Evolutionary conservation across 2,888 invertebrate genomes (phyloP).

Genomic region (Pristionchus japonicus): DNA sequence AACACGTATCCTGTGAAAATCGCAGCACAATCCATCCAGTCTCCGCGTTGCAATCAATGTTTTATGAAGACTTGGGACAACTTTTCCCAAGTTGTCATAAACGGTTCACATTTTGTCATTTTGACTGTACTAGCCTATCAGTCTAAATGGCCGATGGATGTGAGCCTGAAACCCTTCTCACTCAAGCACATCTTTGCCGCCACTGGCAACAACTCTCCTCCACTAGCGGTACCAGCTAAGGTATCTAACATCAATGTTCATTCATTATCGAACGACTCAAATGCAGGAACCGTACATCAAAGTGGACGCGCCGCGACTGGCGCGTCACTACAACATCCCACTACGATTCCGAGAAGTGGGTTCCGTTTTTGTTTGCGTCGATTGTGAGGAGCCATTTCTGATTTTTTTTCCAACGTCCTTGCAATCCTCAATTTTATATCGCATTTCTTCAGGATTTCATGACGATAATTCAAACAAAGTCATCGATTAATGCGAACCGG

Average conservation of each 20-base stretch:
- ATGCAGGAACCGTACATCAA: not conserved
- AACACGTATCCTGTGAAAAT: too few relatives aligned
- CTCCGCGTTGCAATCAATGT: too few relatives aligned
- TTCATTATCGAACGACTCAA: too few relatives aligned
- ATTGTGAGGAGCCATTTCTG: too few relatives aligned
- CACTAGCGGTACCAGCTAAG: not conserved
- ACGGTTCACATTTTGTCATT: too few relatives aligned
- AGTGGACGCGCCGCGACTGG: not conserved
- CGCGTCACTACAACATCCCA: not conserved
- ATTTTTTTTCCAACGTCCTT: too few relatives aligned
- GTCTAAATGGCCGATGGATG: not conserved
- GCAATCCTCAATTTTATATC: too few relatives aligned
- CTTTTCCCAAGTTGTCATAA: too few relatives aligned
- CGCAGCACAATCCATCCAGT: too few relatives aligned
- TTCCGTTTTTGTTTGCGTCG: not conserved
- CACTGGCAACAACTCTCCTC: not conserved
- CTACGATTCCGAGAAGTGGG: not conserved
- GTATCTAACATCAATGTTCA: not conserved
- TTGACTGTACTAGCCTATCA: not conserved
- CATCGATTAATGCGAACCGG: not conserved
- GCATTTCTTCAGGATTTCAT: not conserved
- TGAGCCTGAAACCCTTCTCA: not conserved
- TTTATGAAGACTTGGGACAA: too few relatives aligned
- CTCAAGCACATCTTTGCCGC: not conserved
- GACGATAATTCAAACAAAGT: not conserved